Evolutionary conservation across 1,140 invertebrate genomes (phyloP), one percentile per base, ranked within the genome.

Genomic region (Bombus superbus): DNA sequence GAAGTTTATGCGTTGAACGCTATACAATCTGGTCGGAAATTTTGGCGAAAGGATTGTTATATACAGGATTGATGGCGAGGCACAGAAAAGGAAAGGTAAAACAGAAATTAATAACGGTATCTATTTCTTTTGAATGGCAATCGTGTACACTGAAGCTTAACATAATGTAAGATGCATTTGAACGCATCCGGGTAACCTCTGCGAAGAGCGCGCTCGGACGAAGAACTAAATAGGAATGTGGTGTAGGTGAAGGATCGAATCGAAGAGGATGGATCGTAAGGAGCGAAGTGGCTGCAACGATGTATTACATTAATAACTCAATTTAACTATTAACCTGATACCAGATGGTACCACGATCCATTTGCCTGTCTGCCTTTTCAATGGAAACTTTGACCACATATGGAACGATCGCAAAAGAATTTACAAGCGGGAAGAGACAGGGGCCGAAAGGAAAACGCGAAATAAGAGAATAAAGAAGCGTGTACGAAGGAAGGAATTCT

Each of bases 41-140:
- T 59, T 59, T 69, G 28, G 74, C 62, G 81, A n/a, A 83, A 83
- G 47, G 18, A 78, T 83, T 59, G n/a, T 78, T 47, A 69, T 32
- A 25, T n/a, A 64, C 4, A 59, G 64, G 66, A 79, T 83, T 59
- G 75, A 83, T 83, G 9, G 71, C 11, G 15, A 32, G 15, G 3
- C 1, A 15, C 11, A 2, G 40, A 57, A 78, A 71, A 47, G 64
- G n/a, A n/a, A 42, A 32, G 53, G 4, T 71, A 59, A 53, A 15
- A 71, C 44, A 79, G 82, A 84, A 79, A 84, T 84, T 84, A 84
- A 84, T 84, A 84, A 79, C 82, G 82, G 66, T 79, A 79, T 71
- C 18, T 69, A 42, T 84, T 62, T 84, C 40, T 84, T 84, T 57
- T 59, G 53, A 84, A 84, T 84, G 40, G 76, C 75, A 84, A 79